Evolutionary conservation across 1,140 invertebrate species (phyloP).

Genomic region (Drosophila rufa): DNA sequence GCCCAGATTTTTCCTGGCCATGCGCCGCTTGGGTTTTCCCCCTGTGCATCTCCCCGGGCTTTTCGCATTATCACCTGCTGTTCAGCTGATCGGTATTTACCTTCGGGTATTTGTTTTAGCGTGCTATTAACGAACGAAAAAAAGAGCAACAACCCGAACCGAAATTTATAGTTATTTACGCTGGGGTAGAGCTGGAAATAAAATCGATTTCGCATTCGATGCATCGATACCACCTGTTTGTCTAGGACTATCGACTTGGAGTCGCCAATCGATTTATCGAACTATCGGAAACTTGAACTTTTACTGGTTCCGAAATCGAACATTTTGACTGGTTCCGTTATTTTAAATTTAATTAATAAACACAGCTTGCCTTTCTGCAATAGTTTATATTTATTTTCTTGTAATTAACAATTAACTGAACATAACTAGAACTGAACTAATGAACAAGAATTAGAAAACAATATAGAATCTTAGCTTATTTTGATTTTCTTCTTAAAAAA

Average conservation of each 20-base stretch:
- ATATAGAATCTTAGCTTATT: too few relatives aligned
- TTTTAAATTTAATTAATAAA: background rate
- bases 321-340: background rate
- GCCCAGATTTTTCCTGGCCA: conserved; percentile 17
- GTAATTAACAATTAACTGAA: background rate
- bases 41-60: background rate
- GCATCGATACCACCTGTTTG: conserved; percentile 1
- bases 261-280: background rate
- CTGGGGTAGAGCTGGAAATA: conserved; percentile 2
- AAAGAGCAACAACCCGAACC: conserved; percentile 48
- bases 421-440: background rate
- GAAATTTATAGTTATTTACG: conserved; percentile 54
- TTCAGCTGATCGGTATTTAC: conserved; percentile 48
- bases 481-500: too few relatives aligned
- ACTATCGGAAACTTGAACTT: too few relatives aligned
- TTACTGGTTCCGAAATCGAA: background rate
- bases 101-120: conserved; percentile 54
- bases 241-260: background rate
- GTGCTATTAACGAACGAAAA: conserved; percentile 57
- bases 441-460: background rate
- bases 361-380: background rate
- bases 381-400: background rate
- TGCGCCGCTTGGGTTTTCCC: background rate
- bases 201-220: background rate
- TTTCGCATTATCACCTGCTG: conserved; percentile 29